Base-by-base conservation (phyloP, 2,113 vertebrate species). In the Agapornis roseicollis region DNA sequence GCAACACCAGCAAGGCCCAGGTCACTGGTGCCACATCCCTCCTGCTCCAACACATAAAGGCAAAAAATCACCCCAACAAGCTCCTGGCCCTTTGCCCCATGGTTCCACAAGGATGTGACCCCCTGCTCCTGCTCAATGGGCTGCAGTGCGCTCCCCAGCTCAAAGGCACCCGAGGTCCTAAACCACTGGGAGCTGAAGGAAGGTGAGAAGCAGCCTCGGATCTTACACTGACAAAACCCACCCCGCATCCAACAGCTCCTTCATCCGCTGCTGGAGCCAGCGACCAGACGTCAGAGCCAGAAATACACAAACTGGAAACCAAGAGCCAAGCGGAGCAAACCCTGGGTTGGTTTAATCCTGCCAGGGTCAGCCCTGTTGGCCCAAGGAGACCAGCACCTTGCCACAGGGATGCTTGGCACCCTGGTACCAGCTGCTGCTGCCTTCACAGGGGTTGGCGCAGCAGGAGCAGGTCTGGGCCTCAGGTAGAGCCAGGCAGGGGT, bases 11-110 rank as follows among this genome's bases (percentile, higher is more conserved):
- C 35, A 35, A 58, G 52, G 19, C 47, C 16, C 37, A 17, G 53
- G 18, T 49, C 56, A 17, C 12, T 2, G 1, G 13, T 50, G 14
- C 35, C 44, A 50, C 0, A 0, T 49, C 16, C 46, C 41, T 74
- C 27, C 64, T 42, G 50, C 37, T 66, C 46, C 60, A 63, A 20
- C 8, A 31, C 13, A 29, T 11, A 19, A 70, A 61, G 46, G 37
- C 13, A 8, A 13, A 61, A 47, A 84, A 47, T 1, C 29, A 25
- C 6, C 17, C 27, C 41, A 7, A n/a, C 50, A 77, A 58, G 14
- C n/a, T 64, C 69, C 10, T 19, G 7, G 46, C 33, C 22, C 28
- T 44, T 61, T 49, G 61, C n/a, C n/a, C 4, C 0, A 0, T 7
- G 6, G 41, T 66, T 86, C 42, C 16, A n/a, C 20, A 27, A 23